Base-by-base conservation (phyloP, 2,888 invertebrate genomes). In the Ichneumoninae sp. region DNA sequence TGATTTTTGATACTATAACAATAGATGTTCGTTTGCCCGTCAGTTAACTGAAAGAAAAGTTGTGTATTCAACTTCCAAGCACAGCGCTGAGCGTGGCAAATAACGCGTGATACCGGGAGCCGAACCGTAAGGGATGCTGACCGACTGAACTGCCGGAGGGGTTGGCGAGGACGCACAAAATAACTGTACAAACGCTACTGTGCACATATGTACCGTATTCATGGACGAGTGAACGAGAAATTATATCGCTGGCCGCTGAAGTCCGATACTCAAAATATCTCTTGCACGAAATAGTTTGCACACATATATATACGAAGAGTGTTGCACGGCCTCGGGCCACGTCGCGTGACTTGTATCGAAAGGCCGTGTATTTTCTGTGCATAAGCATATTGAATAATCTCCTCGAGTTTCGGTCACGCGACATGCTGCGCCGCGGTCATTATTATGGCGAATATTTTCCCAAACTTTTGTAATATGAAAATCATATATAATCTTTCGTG, bases 81-180 rank as follows among this genome's bases (percentile, higher is more conserved):
- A 6, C 19, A 22, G n/a, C 8, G 63, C 47, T 44, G 30, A 74
- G 13, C 47, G 33, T 5, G 19, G 63, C 19, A 47, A 74, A 63
- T 63, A 63, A 47, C 74, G 74, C 74, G 63, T 63, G 60, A 33
- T 63, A 74, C 63, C 60, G 33, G 16, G 63, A 74, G 19, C 57
- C 19, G 63, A 50, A 74, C 74, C 63, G 74, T 74, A 63, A 63
- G 44, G 63, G 74, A 63, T 63, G 74, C 74, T 74, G 33, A 30
- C 26, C 60, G 63, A 30, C 33, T 19, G 63, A 74, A 47, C 13
- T 6, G 44, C n/a, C 73, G 47, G 3, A 74, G 47, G 30, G 47
- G 10, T 30, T 13, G 7, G 47, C 47, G 47, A 60, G n/a, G 7
- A 30, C 8, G 26, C 57, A 26, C 16, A 3, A 26, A 57, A 70